A percentile compares a stretch with the other conserved stretches of the same genome.
Evolutionary conservation across 2,888 invertebrate genomes (phyloP).

Genomic region (Oeneis ivallda): DNA sequence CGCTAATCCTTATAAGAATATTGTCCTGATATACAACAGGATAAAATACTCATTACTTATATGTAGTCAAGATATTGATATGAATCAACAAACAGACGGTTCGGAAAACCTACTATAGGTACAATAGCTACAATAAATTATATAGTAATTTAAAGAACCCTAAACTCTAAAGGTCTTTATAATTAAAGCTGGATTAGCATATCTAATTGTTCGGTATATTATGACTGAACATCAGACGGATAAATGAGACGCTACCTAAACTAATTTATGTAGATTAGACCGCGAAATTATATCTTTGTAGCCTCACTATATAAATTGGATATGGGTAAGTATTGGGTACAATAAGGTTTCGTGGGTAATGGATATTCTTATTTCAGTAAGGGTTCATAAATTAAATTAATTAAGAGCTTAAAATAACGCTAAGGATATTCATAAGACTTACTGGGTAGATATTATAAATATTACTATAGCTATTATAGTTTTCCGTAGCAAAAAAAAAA

Average conservation of each 20-base stretch:
- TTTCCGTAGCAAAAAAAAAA: no score
- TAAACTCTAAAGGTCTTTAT: conserved; percentile 46
- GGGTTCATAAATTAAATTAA: neutral
- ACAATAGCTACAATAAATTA: neutral
- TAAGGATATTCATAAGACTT: no score
- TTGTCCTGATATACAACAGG: no score
- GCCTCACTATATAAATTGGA: neutral
- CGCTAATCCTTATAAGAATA: no score
- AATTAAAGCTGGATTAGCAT: conserved; percentile 63
- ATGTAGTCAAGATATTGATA: neutral
- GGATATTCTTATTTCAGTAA: conserved; percentile 3
- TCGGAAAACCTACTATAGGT: neutral
- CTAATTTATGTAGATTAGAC: conserved; percentile 68
- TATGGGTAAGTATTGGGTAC: conserved; percentile 1
- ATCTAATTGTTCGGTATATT: conserved; percentile 38
- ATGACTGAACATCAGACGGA: conserved; percentile 52
- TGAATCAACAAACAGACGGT: neutral
- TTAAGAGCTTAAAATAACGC: no score
- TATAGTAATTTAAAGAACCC: conserved; percentile 43
- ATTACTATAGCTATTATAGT: no score
- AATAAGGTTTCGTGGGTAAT: neutral
- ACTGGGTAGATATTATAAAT: no score
- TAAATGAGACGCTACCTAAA: conserved; percentile 62
- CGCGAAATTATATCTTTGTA: conserved; percentile 39
- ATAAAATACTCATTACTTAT: neutral